These are phyloP conservation scores for Agriotes lineatus DNA, from an alignment of 2,888 invertebrate genomes.

Conservation along the genomic window DNA sequence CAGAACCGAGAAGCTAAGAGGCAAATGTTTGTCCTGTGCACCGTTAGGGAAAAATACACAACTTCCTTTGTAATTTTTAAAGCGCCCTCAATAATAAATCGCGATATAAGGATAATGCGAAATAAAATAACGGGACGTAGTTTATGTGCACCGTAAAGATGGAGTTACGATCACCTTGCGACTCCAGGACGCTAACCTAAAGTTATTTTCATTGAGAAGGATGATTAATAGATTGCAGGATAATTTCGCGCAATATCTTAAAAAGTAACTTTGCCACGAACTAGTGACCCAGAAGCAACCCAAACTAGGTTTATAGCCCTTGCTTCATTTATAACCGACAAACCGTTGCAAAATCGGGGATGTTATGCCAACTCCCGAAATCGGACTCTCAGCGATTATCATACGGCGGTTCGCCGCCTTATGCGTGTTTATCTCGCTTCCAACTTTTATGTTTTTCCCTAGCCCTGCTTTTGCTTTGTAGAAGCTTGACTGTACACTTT, in stretches of 20 bases:
- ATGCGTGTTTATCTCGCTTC: slow-evolving; percentile 38
- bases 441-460: slow-evolving; percentile 36
- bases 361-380: slow-evolving; percentile 33
- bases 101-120: slow-evolving; percentile 22
- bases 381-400: slow-evolving; percentile 35
- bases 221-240: slow-evolving; percentile 29
- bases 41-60: slow-evolving; percentile 9
- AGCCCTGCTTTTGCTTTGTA: slow-evolving; percentile 12
- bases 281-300: slow-evolving; percentile 19
- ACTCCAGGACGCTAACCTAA: slow-evolving; percentile 24
- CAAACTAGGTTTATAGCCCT: slow-evolving; percentile 31
- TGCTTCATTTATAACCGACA: slow-evolving; percentile 34
- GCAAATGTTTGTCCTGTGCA: slow-evolving; percentile 7
- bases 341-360: slow-evolving; percentile 29
- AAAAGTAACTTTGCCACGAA: slow-evolving; percentile 9
- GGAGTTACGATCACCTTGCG: slow-evolving; percentile 32
- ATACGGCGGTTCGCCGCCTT: slow-evolving; percentile 40
- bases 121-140: slow-evolving; percentile 21
- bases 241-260: slow-evolving; percentile 11
- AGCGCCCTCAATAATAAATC: slow-evolving; percentile 21
- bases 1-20: slow-evolving; percentile 22
- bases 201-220: slow-evolving; percentile 21
- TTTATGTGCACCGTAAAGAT: slow-evolving; percentile 31
- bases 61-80: slow-evolving; percentile 14
- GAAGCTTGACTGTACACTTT: slow-evolving; percentile 24